Evolutionary conservation across 2,888 invertebrate species (phyloP).

Genomic region (Cryptosula pallasiana): DNA sequence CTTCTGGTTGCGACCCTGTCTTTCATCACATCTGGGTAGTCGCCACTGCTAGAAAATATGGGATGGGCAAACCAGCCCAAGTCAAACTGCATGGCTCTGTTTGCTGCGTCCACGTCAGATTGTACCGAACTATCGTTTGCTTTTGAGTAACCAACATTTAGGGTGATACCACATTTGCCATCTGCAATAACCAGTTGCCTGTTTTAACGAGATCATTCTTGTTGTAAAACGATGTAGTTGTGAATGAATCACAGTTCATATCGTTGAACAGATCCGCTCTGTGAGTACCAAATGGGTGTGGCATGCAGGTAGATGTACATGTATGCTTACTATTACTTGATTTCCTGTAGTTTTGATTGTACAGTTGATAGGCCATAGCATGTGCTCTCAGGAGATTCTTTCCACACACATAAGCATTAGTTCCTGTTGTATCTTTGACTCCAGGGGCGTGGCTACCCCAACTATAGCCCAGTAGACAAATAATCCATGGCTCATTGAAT

Average conservation of each 20-base stretch:
- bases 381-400: constrained; percentile 65
- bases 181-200: neutral
- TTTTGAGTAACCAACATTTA: constrained; percentile 29
- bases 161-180: constrained; percentile 30
- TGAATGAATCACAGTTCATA: too few relatives aligned
- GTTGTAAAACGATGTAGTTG: too few relatives aligned
- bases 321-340: neutral
- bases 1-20: neutral
- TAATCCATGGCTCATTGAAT: constrained; percentile 65
- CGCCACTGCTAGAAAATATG: constrained; percentile 26
- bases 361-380: constrained; percentile 59
- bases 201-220: too few relatives aligned
- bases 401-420: constrained; percentile 60
- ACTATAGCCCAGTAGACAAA: constrained; percentile 34
- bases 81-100: constrained; percentile 29
- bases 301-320: too few relatives aligned
- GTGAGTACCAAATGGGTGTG: too few relatives aligned
- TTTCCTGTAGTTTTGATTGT: constrained; percentile 46
- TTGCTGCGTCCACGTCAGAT: constrained; percentile 27
- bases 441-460: constrained; percentile 33
- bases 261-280: too few relatives aligned
- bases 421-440: constrained; percentile 31
- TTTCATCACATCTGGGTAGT: constrained; percentile 30
- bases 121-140: constrained; percentile 26
- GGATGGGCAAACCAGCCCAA: constrained; percentile 29